Evolutionary conservation across 2,888 invertebrate species (phyloP), one percentile per base, ranked within the genome.

Genomic region (Metallyticus violacea): DNA sequence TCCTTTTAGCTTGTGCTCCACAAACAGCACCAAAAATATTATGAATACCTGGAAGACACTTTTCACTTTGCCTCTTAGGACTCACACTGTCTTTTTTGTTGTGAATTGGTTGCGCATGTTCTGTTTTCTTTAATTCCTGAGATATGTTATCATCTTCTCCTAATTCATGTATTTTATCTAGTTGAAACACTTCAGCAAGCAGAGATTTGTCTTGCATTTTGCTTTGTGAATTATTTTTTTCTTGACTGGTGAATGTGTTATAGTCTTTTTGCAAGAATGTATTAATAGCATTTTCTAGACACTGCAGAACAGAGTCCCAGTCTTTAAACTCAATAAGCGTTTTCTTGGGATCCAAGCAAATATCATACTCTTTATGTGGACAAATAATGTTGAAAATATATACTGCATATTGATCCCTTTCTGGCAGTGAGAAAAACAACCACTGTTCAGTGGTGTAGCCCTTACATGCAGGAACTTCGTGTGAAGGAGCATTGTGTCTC

Each of bases 311-410:
- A n/a, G 90, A 87, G 26, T 92, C 90, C 93, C 93, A 94, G 88
- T 94, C 91, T 89, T 92, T 93, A 89, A 94, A 94, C 90, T 93
- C 93, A 1, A 94, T 92, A 81, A 92, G 89, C 7, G 92, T 92
- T 89, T 94, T 94, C 7, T 91, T 91, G 3, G 93, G 92, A 88
- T 93, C 92, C 88, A 92, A 91, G 26, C 91, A 91, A 1, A 94
- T 91, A 89, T 94, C 93, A 88, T 93, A 93, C 80, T 91, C 91
- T 81, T 91, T 91, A 79, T 91, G 90, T 0, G 94, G 93, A 89
- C 94, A 94, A 87, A 90, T 91, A 78, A 95, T 92, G 89, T 94
- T 93, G 6, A 94, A 88, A n/a, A 94, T 90, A 91, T 92, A 95
- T 76, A 93, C 90, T 3, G 92, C 93, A 89, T 91, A 91, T 81